Base-by-base conservation (phyloP, 2,888 invertebrate genomes). In the Melipona beecheii region DNA sequence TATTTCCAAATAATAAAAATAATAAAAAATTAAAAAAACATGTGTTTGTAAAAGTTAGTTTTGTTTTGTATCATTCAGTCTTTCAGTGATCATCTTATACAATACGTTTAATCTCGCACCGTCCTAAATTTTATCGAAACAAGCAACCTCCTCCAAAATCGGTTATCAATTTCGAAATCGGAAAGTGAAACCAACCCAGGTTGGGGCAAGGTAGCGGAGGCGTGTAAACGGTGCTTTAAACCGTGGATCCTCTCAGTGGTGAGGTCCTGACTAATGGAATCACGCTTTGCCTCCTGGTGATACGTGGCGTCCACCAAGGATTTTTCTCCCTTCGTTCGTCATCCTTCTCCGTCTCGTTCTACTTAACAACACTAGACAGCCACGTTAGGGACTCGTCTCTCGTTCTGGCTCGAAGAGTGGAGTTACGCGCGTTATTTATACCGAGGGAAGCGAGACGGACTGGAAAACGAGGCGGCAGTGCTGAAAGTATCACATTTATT, bases 251-350 rank as follows among this genome's bases (percentile, higher is more conserved):
- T 83, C 86, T 82, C 86, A 86, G 91, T 89, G 90, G 90, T 91
- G 90, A 90, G 88, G 88, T 89, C 87, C 91, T 92, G 93, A 93
- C 92, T 92, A 93, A 93, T 93, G 93, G 92, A 91, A 92, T 92
- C 91, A 88, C 90, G 91, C 91, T 84, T 87, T 85, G 90, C 91
- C 92, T 92, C 91, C 92, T 83, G 92, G 91, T 91, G 92, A 89
- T 92, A 90, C 91, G 90, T 91, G 87, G 84, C 71, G 73, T 85
- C 62, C 79, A 68, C 83, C 65, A 75, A 73, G 64, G 80, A 83
- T 70, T 83, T 77, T 78, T 86, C 73, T 68, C n/a, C 31, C 52
- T n/a, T 58, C 27, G 43, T 65, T 58, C 52, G n/a, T 54, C 43
- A 54, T 54, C 9, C 9, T 27, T 49, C 31, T 21, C 15, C 60